A percentile compares a stretch with the other conserved stretches of the same genome.
Conservation (phyloP, 2,797 vertebrate genomes). For the Bovichtus variegatus region DNA sequence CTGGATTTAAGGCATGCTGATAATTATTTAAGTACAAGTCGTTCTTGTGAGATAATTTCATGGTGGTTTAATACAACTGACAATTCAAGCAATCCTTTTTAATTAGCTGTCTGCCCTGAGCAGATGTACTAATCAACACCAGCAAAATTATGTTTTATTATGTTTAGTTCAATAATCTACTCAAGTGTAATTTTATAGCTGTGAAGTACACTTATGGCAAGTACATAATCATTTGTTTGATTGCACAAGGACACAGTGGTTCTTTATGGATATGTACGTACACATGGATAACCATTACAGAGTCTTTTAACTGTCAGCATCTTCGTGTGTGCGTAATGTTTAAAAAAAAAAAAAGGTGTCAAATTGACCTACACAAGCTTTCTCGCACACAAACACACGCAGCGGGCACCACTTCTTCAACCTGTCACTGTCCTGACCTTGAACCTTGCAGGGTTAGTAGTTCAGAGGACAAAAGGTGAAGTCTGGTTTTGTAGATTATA, state of each 20-base stretch:
- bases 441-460: slow-evolving; percentile 62
- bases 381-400: neutral
- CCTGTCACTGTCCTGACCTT: slow-evolving; percentile 66
- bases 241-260: slow-evolving; percentile 9
- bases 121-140: slow-evolving; percentile 69
- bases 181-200: slow-evolving; percentile 76
- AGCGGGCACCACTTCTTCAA: neutral
- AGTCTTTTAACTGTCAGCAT: slow-evolving; percentile 35
- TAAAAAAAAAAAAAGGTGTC: neutral
- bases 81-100: slow-evolving; percentile 66
- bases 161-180: slow-evolving; percentile 69
- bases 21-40: slow-evolving; percentile 70
- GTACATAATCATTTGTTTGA: slow-evolving; percentile 23
- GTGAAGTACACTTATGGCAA: slow-evolving; percentile 63
- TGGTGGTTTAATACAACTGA: slow-evolving; percentile 67
- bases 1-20: slow-evolving; percentile 62
- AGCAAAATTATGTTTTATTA: slow-evolving; percentile 64
- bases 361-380: slow-evolving; percentile 8
- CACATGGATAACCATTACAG: slow-evolving; percentile 18
- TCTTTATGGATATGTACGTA: slow-evolving; percentile 34
- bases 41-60: slow-evolving; percentile 60
- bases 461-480: slow-evolving; percentile 53
- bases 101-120: slow-evolving; percentile 66
- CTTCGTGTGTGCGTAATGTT: slow-evolving; percentile 9
- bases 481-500: slow-evolving; percentile 44